A percentile compares a stretch with the other conserved stretches of the same genome.
phyloP scores from a whole-genome alignment of 2,888 invertebrate species.

The Microdon myrmicae region DNA sequence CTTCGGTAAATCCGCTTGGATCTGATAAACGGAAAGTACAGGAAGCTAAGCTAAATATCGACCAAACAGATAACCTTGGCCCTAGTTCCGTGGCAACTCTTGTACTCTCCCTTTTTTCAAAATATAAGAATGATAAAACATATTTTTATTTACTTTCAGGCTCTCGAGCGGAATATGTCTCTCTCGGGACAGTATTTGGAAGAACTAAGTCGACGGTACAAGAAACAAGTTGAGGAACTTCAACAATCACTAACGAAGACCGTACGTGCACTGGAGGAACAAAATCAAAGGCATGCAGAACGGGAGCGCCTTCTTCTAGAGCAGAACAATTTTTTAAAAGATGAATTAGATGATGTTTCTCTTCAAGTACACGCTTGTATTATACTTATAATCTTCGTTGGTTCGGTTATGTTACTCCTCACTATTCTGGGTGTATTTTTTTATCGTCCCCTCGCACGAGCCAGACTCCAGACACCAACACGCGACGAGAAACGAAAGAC shows the following conservation, averaged over 20 bases:
- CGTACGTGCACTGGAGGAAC: conserved; percentile 77
- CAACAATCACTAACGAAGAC: conserved; percentile 85
- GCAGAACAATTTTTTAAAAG: conserved; percentile 76
- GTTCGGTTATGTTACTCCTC: conserved; percentile 61
- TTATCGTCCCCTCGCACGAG: conserved; percentile 58
- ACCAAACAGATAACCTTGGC: conserved; percentile 38
- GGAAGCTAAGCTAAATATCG: conserved; percentile 34
- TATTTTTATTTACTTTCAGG: conserved; percentile 69
- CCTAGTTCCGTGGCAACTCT: conserved; percentile 5
- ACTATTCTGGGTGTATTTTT: conserved; percentile 61
- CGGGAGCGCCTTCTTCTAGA: conserved; percentile 83
- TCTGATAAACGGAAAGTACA: conserved; percentile 40
- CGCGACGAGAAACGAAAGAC: conserved; percentile 29
- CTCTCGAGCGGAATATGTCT: conserved; percentile 96
- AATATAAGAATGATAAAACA: no score
- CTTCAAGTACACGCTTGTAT: conserved; percentile 69
- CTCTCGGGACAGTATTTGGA: conserved; percentile 96
- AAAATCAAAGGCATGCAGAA: conserved; percentile 75
- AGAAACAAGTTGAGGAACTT: conserved; percentile 96
- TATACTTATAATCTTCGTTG: conserved; percentile 62
- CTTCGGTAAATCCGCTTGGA: conserved; percentile 8
- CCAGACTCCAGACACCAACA: conserved; percentile 5
- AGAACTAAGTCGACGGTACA: conserved; percentile 93
- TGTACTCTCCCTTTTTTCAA: neutral
- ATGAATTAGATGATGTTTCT: conserved; percentile 74